Percentiles rank a stretch among this genome's conserved stretches.
phyloP scores from a whole-genome alignment of 2,113 vertebrate species.

The Progne subis region DNA sequence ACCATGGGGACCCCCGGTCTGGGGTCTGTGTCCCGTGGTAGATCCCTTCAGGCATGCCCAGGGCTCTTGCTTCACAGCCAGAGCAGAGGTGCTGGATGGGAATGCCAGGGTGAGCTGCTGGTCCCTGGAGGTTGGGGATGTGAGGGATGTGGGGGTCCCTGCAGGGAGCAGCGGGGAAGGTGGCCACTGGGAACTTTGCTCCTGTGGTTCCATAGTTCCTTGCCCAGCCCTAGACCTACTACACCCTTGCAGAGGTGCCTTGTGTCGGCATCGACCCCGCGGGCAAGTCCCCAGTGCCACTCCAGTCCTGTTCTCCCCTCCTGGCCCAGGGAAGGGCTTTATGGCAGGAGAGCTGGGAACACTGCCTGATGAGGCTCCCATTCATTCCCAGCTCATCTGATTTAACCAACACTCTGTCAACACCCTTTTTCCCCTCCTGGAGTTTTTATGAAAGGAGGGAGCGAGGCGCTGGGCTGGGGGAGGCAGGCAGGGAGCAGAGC shows the following conservation, averaged over 20 bases:
- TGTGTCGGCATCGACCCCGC: fast-evolving
- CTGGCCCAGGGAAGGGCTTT: neutral
- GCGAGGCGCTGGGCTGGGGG: neutral
- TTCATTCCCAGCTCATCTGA: neutral
- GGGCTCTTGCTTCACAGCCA: neutral
- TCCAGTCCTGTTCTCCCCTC: neutral
- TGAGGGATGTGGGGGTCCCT: neutral
- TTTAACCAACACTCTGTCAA: neutral
- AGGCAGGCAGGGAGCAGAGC: neutral
- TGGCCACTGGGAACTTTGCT: neutral
- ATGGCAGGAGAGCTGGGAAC: neutral
- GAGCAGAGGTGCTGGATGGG: neutral
- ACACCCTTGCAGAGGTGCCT: fast-evolving
- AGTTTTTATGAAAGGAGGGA: neutral
- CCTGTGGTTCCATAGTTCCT: fast-evolving
- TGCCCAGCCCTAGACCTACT: too few relatives aligned
- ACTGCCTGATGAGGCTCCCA: neutral
- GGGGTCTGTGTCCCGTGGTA: neutral
- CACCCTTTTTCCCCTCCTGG: neutral
- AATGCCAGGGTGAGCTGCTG: neutral
- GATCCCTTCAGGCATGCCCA: fast-evolving
- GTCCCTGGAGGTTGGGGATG: neutral
- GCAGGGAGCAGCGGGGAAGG: fast-evolving
- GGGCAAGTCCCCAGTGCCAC: fast-evolving
- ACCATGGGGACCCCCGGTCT: fast-evolving